Evolutionary conservation across 1,140 invertebrate genomes (phyloP).

Genomic region (Hylaeus volcanicus): DNA sequence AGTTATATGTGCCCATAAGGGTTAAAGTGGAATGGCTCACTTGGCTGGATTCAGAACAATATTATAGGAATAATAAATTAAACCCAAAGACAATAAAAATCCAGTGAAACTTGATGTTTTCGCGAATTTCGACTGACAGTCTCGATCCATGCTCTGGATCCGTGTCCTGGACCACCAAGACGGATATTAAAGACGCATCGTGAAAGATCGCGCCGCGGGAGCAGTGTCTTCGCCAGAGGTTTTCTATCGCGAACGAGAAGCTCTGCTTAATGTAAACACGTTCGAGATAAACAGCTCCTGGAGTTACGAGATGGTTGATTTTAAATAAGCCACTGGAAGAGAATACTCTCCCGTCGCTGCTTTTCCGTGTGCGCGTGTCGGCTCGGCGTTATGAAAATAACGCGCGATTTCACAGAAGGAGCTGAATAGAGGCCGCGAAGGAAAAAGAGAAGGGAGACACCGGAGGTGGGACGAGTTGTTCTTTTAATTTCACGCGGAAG

Average conservation of each 20-base stretch:
- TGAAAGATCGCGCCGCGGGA: too few species aligned
- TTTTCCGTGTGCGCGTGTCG: not conserved
- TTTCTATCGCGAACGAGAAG: constrained; percentile 4
- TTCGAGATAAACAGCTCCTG: not conserved
- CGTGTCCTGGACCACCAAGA: not conserved
- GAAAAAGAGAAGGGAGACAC: too few species aligned
- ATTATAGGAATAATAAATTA: too few species aligned
- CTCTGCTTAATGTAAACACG: not conserved
- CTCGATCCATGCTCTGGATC: too few species aligned
- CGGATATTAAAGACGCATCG: constrained; percentile 6
- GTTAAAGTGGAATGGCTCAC: too few species aligned
- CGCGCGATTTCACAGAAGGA: not conserved
- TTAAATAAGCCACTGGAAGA: not conserved
- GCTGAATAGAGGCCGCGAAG: too few species aligned
- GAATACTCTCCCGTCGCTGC: not conserved
- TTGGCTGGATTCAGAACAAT: too few species aligned
- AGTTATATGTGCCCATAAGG: too few species aligned
- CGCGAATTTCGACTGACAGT: too few species aligned
- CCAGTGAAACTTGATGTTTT: too few species aligned
- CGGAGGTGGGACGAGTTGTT: not conserved
- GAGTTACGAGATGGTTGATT: not conserved
- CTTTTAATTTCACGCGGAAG: constrained; percentile 19
- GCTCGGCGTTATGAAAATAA: not conserved
- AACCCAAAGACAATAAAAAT: too few species aligned
- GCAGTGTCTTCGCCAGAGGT: not conserved